Conservation (phyloP, 2,113 vertebrate species). For the Mungos mungo region DNA sequence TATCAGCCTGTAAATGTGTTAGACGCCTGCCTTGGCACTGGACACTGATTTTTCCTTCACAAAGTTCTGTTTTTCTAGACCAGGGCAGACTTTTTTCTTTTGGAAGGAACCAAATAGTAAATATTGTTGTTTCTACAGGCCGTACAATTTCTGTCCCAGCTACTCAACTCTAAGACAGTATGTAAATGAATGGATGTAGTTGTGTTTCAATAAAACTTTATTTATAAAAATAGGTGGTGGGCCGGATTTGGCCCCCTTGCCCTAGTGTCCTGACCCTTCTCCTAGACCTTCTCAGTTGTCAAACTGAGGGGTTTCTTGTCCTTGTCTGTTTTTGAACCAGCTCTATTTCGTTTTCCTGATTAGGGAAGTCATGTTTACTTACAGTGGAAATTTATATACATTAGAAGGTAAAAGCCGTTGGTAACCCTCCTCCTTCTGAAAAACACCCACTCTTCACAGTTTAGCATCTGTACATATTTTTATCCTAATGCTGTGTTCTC, state of each 20-base stretch:
- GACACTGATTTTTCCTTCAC: neutral
- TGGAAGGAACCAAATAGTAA: neutral
- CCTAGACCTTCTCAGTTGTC: neutral
- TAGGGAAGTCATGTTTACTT: neutral
- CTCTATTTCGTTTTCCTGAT: slow-evolving; percentile 3
- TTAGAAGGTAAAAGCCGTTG: neutral
- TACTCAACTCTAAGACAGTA: neutral
- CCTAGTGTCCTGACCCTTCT: neutral
- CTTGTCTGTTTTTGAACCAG: neutral
- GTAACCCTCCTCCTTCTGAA: neutral
- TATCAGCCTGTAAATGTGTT: rapidly evolving
- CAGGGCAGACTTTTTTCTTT: neutral
- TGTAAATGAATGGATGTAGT: neutral
- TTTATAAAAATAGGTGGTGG: neutral
- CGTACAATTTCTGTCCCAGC: neutral
- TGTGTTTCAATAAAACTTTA: neutral
- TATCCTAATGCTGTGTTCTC: neutral
- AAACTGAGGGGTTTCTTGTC: neutral
- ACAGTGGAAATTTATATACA: neutral
- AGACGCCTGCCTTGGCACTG: neutral
- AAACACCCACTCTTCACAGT: neutral
- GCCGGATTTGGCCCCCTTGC: rapidly evolving
- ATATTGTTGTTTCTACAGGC: neutral
- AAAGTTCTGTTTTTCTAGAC: neutral
- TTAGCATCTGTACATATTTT: neutral